Evolutionary conservation across 1,140 invertebrate species (phyloP), one percentile per base, ranked within the genome.

Genomic region (Drosophila tropicalis): DNA sequence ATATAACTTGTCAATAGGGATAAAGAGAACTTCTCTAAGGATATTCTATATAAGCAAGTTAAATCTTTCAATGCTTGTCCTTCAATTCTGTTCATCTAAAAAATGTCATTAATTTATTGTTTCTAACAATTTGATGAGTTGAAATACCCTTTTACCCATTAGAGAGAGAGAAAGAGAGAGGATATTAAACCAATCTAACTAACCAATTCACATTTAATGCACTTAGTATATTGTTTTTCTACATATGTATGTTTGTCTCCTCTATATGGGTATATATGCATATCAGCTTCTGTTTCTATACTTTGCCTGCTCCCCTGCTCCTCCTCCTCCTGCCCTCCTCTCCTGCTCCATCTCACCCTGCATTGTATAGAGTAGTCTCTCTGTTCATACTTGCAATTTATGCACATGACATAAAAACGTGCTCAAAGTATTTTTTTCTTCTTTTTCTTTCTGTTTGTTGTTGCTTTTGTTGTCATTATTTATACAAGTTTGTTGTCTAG

Each of bases 361-460:
- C 44, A 22, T 32, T 32, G 5, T n/a, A 36, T 68, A 12, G n/a
- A 12, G n/a, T 56, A 17, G 15, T 41, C 51, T 56, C 25, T 56
- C 36, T 10, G 34, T 57, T 29, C 15, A 40, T 72, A 75, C 63
- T 67, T 67, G 69, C 62, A 82, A 76, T 82, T 86, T 82, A 82
- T 86, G 72, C 79, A 87, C 83, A 86, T 86, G 83, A 79, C 83
- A 86, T 72, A 79, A 76, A 86, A 86, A 86, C 82, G 82, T 86
- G 82, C 80, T 55, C 62, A 51, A 51, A 51, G 44, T 51, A 51
- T 51, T 51, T 51, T 22, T 6, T 29, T 0, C 3, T 25, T 25
- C 22, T 29, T 29, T 3, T 29, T 29, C 29, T 5, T 29, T 51
- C 44, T 51, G 19, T 51, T 51, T 51, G 44, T 51, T 51, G 44